Evolutionary conservation across 2,888 invertebrate species (phyloP).

Genomic region (Hyalella azteca): DNA sequence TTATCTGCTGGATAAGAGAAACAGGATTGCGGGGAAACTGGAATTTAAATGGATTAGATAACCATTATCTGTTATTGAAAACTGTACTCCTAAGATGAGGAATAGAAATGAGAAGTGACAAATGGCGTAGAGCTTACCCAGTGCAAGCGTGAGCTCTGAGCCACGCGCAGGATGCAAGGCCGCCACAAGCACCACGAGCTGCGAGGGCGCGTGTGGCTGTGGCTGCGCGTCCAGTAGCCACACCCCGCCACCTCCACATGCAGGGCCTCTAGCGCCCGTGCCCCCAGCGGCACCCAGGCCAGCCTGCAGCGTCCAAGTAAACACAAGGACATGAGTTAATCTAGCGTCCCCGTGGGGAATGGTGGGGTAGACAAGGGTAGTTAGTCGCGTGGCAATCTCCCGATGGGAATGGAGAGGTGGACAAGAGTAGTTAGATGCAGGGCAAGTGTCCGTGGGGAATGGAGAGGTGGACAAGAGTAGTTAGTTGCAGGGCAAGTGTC

Average conservation of each 20-base stretch:
- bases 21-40: too few relatives aligned
- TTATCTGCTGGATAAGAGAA: too few relatives aligned
- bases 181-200: constrained; percentile 75
- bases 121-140: constrained; percentile 67
- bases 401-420: too few relatives aligned
- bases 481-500: too few relatives aligned
- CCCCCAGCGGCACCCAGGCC: not conserved
- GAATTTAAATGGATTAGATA: too few relatives aligned
- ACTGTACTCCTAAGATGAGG: not conserved
- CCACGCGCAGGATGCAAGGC: constrained; percentile 72
- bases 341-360: too few relatives aligned
- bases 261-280: constrained; percentile 25
- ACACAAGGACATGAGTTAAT: too few relatives aligned
- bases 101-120: not conserved
- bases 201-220: constrained; percentile 66
- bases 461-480: too few relatives aligned
- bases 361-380: too few relatives aligned
- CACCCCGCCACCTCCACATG: constrained; percentile 62
- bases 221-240: constrained; percentile 79
- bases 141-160: constrained; percentile 74
- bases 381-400: too few relatives aligned
- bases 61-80: not conserved
- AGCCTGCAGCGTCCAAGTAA: not conserved
- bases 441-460: too few relatives aligned
- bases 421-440: too few relatives aligned